Evolutionary conservation across 2,797 vertebrate genomes (phyloP).

Genomic region (Spatula clypeata): DNA sequence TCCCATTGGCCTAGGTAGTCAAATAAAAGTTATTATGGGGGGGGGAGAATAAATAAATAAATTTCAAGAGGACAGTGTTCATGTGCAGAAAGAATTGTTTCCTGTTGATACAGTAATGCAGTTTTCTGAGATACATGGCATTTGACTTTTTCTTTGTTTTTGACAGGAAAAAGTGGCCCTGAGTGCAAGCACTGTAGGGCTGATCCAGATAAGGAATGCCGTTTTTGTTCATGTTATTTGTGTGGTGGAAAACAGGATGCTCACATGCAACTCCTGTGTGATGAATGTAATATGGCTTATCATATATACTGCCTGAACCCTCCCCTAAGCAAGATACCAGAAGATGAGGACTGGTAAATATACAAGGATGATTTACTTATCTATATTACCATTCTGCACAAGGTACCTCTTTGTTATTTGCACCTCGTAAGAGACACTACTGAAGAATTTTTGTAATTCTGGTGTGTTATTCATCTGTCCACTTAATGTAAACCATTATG

Average conservation of each 20-base stretch:
- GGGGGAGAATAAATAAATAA: background rate
- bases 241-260: slow-evolving; percentile 98
- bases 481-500: background rate
- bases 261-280: slow-evolving; percentile 97
- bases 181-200: slow-evolving; percentile 98
- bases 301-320: slow-evolving; percentile 99
- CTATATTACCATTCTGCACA: background rate
- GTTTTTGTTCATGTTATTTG: slow-evolving; percentile 96
- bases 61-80: background rate
- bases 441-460: background rate
- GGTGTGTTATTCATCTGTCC: background rate
- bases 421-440: background rate
- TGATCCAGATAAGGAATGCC: slow-evolving; percentile 94
- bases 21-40: background rate
- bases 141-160: slow-evolving; percentile 66
- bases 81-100: background rate
- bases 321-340: slow-evolving; percentile 95
- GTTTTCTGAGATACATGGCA: slow-evolving; percentile 2
- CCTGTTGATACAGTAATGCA: background rate
- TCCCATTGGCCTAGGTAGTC: background rate
- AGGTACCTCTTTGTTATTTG: slow-evolving; percentile 4
- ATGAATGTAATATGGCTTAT: slow-evolving; percentile 99
- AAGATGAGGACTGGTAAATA: slow-evolving; percentile 98
- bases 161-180: slow-evolving; percentile 95
- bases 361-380: slow-evolving; percentile 53